Base-by-base conservation (phyloP, 2,888 invertebrate species). In the Cremastinae sp. region DNA sequence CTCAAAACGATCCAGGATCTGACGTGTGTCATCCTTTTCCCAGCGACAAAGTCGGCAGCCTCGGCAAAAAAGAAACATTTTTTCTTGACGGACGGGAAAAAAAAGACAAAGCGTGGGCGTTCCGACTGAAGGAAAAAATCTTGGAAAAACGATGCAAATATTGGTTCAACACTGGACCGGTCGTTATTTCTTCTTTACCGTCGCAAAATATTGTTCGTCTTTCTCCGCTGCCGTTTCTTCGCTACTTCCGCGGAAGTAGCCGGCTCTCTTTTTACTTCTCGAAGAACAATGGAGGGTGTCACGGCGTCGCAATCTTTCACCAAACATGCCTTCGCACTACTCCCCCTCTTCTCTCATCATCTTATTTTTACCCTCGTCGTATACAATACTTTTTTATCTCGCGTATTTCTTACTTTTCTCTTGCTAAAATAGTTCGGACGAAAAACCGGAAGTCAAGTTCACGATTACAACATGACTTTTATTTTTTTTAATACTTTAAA, bases 121-220 rank as follows among this genome's bases (percentile, higher is more conserved):
- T 51, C 36, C 22, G 14, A 51, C 20, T 36, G 34, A 51, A 72
- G 51, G 79, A 81, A 83, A 79, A 82, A 82, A 83, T 84, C 80
- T 83, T 78, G 72, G 77, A 78, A 79, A 86, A 84, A 84, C 85
- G 81, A 82, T 80, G 87, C 85, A 89, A 89, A 89, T 88, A 88
- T 89, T 89, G 86, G 88, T 86, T 83, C 83, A 88, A 89, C 86
- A 85, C 86, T 87, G 86, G 87, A 87, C 88, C 82, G 84, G 86
- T 87, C 86, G 85, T 88, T 88, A 87, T 87, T 86, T 84, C 82
- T 80, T 83, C 85, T 83, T 87, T 84, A 84, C 80, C 76, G 71
- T 81, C 81, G 83, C 85, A 84, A 87, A 85, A 83, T 81, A 82
- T 75, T 78, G 79, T 81, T 83, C 82, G n/a, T 82, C 82, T 82